Evolutionary conservation across 2,888 invertebrate species (phyloP), one percentile per base, ranked within the genome.

Genomic region (Eubasilissa splendida): DNA sequence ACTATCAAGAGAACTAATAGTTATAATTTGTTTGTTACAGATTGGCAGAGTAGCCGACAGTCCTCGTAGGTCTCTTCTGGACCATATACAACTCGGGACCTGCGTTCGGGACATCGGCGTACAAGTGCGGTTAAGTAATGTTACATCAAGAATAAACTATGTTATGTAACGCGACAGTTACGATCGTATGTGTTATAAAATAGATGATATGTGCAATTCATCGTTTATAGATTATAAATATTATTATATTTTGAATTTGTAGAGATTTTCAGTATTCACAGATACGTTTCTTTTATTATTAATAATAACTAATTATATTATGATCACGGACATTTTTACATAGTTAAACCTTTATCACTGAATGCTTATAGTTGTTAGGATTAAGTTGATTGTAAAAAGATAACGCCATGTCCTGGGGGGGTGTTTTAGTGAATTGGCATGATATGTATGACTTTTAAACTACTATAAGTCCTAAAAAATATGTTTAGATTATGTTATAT

Each of bases 171-270:
- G 50, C 76, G 76, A 76, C 76, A 76, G 74, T 80, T 79, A 50
- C 75, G 63, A 56, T 80, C 70, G 76, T 80, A 80, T 80, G 80
- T 80, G 80, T 80, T 76, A 80, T 76, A 76, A 70, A 76, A 83
- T 83, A 83, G 81, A 83, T 81, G 83, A 83, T 79, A 77, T 81
- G 83, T 83, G 83, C 83, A 83, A 83, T 83, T 83, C 81, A 83
- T 82, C 82, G 80, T 80, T 76, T 60, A 76, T 80, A 82, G 80
- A 79, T 74, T 77, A 78, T 75, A 78, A 77, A 82, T 82, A 81
- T 76, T 77, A 80, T 77, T 77, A 74, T 68, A 80, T 82, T 80
- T 56, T 82, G 66, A 77, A 80, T 82, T 77, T 76, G 77, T 81
- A 79, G 80, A 82, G 74, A 73, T 77, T 77, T 74, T 80, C 82